These are phyloP conservation scores for Nephrotoma flavescens DNA, from an alignment of 2,888 invertebrate genomes.

Conservation along the genomic window DNA sequence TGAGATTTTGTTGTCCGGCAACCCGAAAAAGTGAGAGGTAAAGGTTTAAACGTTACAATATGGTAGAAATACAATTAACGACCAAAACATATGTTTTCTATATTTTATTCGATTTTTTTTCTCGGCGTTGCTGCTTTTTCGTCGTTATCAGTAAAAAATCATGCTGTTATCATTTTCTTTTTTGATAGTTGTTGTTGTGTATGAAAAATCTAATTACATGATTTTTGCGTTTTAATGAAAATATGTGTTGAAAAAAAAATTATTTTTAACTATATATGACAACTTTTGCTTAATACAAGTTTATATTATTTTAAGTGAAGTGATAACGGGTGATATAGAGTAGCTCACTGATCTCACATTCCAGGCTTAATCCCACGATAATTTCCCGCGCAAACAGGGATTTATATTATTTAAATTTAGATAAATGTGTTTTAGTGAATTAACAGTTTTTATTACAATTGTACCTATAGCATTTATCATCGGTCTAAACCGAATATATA, in stretches of 20 bases:
- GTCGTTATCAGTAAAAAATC: not conserved
- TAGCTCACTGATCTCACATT: not conserved
- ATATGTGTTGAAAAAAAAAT: not conserved
- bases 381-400: not conserved
- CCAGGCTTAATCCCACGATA: not conserved
- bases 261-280: not conserved
- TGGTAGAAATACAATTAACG: not conserved
- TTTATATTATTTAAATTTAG: not conserved
- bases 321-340: too few relatives aligned
- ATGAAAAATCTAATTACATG: not conserved
- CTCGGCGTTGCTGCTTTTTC: not conserved
- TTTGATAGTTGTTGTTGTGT: not conserved
- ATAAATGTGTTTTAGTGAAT: not conserved
- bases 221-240: not conserved
- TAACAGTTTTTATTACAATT: not conserved
- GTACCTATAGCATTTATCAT: too few relatives aligned
- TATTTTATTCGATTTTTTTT: not conserved
- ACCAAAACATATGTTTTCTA: not conserved
- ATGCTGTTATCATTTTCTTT: not conserved
- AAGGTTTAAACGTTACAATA: not conserved
- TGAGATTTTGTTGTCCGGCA: not conserved
- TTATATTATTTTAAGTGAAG: too few relatives aligned
- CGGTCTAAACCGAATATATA: too few relatives aligned
- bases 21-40: not conserved
- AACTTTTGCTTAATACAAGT: not conserved